These are phyloP conservation scores for Radopholus similis DNA, from an alignment of 1,140 invertebrate species.

Conservation along the genomic window DNA sequence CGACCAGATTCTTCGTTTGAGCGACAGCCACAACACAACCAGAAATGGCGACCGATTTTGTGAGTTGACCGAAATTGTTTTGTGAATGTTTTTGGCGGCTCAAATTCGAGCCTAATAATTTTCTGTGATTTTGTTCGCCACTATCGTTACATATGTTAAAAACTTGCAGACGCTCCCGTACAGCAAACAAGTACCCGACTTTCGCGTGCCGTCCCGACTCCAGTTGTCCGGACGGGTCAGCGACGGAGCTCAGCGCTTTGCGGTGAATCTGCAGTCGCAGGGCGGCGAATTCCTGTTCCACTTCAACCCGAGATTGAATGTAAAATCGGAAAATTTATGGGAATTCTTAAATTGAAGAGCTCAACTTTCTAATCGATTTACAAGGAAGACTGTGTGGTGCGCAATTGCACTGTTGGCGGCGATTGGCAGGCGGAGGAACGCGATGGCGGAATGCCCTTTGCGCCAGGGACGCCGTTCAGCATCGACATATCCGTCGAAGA, in stretches of 20 bases:
- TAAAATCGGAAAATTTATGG: not conserved
- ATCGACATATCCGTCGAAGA: constrained; percentile 1
- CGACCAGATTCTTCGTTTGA: too few relatives aligned
- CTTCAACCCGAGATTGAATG: constrained; percentile 21
- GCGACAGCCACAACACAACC: too few relatives aligned
- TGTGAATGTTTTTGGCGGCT: not conserved
- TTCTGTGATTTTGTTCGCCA: too few relatives aligned
- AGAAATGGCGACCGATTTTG: not conserved
- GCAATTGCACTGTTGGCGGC: constrained; percentile 16
- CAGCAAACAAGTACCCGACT: constrained; percentile 5
- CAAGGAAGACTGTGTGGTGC: constrained; percentile 19
- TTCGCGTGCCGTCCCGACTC: not conserved
- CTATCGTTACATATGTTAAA: not conserved
- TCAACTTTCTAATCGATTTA: not conserved
- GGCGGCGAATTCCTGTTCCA: constrained; percentile 18
- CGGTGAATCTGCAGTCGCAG: constrained; percentile 3
- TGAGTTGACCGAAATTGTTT: constrained; percentile 13
- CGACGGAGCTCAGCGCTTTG: constrained; percentile 11
- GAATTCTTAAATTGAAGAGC: constrained; percentile 1
- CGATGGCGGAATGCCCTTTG: constrained; percentile 20
- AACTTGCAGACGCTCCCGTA: constrained; percentile 14
- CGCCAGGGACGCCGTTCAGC: constrained; percentile 2
- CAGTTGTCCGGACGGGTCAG: constrained; percentile 7
- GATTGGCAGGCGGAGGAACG: constrained; percentile 20
- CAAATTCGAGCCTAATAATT: not conserved